A percentile compares a stretch with the other conserved stretches of the same genome.
Conservation (phyloP, 2,113 vertebrate genomes). For the Xiphophorus couchianus region DNA sequence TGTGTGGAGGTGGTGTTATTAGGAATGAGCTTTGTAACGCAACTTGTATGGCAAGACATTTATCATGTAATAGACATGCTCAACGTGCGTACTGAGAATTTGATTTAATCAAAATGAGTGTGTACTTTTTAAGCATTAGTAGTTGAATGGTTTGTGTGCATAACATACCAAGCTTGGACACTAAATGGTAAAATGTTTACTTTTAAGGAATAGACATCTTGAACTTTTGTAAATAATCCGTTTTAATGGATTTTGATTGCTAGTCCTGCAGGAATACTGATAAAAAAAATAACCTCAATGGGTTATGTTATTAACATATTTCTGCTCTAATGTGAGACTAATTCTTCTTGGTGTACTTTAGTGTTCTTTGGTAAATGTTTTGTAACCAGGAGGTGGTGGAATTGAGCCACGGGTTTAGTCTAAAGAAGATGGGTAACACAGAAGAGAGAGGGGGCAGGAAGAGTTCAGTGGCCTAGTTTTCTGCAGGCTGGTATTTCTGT, state of each 20-base stretch:
- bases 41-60: neutral
- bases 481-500: conserved; percentile 54
- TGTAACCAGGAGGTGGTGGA: conserved; percentile 40
- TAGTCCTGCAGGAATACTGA: conserved; percentile 2
- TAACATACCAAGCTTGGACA: neutral
- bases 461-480: conserved; percentile 75
- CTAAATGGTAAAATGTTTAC: neutral
- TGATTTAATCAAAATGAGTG: too few relatives aligned
- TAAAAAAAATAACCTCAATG: neutral
- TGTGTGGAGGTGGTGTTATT: neutral
- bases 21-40: neutral
- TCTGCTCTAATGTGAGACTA: neutral
- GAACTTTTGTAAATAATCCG: too few relatives aligned
- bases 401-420: conserved; percentile 58
- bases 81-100: neutral
- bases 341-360: neutral
- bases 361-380: conserved; percentile 23
- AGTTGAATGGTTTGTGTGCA: neutral
- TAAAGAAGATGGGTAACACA: conserved; percentile 8
- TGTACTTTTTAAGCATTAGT: neutral
- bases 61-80: neutral
- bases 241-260: too few relatives aligned
- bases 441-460: conserved; percentile 61
- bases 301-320: neutral
- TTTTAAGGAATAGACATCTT: too few relatives aligned